phyloP scores from a whole-genome alignment of 1,140 invertebrate genomes.

The Drosophila mayri region DNA sequence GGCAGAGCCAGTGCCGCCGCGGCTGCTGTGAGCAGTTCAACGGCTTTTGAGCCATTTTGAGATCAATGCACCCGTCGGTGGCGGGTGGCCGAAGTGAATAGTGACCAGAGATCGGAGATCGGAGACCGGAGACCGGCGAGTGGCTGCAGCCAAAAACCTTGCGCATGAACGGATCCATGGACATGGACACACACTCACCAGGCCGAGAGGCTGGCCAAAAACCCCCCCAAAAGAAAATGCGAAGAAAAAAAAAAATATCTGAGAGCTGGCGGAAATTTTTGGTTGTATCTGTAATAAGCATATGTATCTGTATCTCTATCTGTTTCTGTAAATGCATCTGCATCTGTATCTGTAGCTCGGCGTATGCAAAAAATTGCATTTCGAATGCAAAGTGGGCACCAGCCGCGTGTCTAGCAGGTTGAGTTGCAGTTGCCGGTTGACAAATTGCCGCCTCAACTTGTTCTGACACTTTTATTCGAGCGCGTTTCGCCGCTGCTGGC shows the following conservation, averaged over 20 bases:
- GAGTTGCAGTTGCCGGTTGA: slow-evolving; percentile 64
- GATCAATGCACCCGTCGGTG: slow-evolving; percentile 78
- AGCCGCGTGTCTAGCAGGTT: slow-evolving; percentile 64
- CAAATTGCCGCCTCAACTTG: slow-evolving; percentile 79
- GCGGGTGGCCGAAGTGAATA: slow-evolving; percentile 4
- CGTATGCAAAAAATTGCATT: slow-evolving; percentile 61
- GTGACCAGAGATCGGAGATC: slow-evolving; percentile 2
- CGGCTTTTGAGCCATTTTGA: slow-evolving; percentile 84
- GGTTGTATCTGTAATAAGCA: not conserved
- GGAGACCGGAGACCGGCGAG: slow-evolving; percentile 28
- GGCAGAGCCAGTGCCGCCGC: slow-evolving; percentile 19
- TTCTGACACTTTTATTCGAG: slow-evolving; percentile 78
- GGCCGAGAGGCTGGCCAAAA: slow-evolving; percentile 5
- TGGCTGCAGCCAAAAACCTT: slow-evolving; percentile 70
- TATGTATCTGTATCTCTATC: not conserved
- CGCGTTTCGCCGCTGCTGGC: slow-evolving; percentile 35
- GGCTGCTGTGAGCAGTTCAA: slow-evolving; percentile 68
- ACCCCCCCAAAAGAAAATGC: slow-evolving; percentile 4
- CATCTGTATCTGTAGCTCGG: slow-evolving; percentile 8
- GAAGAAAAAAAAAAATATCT: not conserved
- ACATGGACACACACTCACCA: slow-evolving; percentile 67
- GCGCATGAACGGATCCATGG: slow-evolving; percentile 84
- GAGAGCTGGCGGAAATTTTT: slow-evolving; percentile 59
- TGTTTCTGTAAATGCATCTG: not conserved
- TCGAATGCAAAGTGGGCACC: slow-evolving; percentile 63